These are phyloP conservation scores for Platysteira castanea DNA, from an alignment of 2,113 vertebrate genomes.

Conservation along the genomic window DNA sequence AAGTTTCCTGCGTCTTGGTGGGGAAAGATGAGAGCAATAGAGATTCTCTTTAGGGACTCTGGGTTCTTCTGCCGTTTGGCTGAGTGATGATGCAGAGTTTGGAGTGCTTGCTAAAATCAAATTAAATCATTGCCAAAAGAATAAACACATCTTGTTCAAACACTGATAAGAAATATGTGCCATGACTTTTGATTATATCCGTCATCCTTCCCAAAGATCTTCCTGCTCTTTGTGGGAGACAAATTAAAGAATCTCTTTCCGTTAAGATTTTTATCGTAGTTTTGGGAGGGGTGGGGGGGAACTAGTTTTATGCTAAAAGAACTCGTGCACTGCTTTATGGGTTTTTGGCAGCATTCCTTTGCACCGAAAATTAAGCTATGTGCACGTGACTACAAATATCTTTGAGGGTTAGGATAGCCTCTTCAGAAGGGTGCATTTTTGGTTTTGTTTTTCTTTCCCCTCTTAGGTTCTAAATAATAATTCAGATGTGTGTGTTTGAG, in stretches of 20 bases:
- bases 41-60: neutral
- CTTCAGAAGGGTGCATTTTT: neutral
- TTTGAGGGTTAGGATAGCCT: neutral
- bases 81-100: neutral
- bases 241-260: slow-evolving; percentile 5
- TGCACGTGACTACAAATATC: neutral
- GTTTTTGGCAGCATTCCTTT: neutral
- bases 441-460: neutral
- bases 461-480: neutral
- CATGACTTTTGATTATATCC: neutral
- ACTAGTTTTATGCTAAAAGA: neutral
- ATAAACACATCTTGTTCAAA: slow-evolving; percentile 1
- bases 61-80: neutral
- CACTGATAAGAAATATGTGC: slow-evolving; percentile 17
- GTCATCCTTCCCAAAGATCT: neutral
- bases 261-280: slow-evolving; percentile 12
- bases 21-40: neutral
- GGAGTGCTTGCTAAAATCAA: slow-evolving; percentile 21
- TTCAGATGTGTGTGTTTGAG: neutral
- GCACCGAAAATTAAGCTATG: neutral
- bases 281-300: neutral
- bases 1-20: neutral
- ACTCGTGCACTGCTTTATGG: neutral
- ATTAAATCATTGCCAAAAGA: neutral
- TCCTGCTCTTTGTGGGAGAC: neutral